Percentiles rank a stretch among this genome's conserved stretches.
Evolutionary conservation across 1,140 invertebrate genomes (phyloP).

Genomic region (Coenobita brevimanus): DNA sequence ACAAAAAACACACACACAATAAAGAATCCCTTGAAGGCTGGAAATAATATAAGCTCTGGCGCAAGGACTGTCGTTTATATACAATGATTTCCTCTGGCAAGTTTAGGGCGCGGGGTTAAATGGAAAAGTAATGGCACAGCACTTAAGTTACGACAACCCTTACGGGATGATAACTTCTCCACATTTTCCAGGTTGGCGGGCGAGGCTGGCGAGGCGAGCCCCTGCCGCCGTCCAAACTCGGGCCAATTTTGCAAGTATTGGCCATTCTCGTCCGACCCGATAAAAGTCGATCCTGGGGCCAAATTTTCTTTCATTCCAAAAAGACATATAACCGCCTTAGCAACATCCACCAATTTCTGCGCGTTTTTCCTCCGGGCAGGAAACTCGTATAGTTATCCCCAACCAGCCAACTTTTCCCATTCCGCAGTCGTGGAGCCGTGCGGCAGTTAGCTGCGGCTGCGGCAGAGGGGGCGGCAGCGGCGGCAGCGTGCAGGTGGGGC

Average conservation of each 20-base stretch:
- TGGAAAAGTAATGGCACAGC: slow-evolving; percentile 54
- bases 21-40: neutral
- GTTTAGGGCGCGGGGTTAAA: slow-evolving; percentile 52
- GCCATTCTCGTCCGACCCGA: slow-evolving; percentile 47
- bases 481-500: slow-evolving; percentile 58
- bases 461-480: slow-evolving; percentile 38
- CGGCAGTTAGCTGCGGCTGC: slow-evolving; percentile 55
- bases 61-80: slow-evolving; percentile 58
- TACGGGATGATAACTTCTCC: slow-evolving; percentile 34
- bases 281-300: slow-evolving; percentile 42
- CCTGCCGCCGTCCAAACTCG: neutral
- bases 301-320: slow-evolving; percentile 62
- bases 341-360: slow-evolving; percentile 55
- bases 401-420: slow-evolving; percentile 65
- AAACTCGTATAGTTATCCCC: slow-evolving; percentile 56
- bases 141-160: slow-evolving; percentile 51
- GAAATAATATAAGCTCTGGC: slow-evolving; percentile 29
- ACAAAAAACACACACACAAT: neutral
- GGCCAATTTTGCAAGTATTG: slow-evolving; percentile 48
- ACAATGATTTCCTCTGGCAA: slow-evolving; percentile 56
- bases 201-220: neutral
- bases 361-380: slow-evolving; percentile 40
- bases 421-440: slow-evolving; percentile 38
- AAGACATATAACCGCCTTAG: slow-evolving; percentile 57
- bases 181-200: slow-evolving; percentile 20